Evolutionary conservation across 2,888 invertebrate species (phyloP).

Genomic region (Listrodromus nycthemerus): DNA sequence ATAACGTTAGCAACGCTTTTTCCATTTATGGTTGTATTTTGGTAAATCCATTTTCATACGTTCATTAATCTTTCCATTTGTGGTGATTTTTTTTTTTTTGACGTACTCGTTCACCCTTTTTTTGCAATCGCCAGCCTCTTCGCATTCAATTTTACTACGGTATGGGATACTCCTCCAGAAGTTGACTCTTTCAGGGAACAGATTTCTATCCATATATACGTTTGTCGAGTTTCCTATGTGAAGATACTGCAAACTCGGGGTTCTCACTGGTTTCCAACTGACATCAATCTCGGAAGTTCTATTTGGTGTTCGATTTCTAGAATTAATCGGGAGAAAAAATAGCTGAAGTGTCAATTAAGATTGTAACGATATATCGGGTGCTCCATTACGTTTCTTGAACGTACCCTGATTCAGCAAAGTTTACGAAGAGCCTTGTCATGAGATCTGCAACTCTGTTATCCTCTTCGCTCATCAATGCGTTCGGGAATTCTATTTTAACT

Average conservation of each 20-base stretch:
- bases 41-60: background rate
- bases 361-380: constrained; percentile 14
- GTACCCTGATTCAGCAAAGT: constrained; percentile 91
- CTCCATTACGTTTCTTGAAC: constrained; percentile 1
- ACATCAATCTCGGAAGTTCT: constrained; percentile 82
- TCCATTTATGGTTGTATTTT: background rate
- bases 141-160: constrained; percentile 57
- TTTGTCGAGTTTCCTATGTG: constrained; percentile 85
- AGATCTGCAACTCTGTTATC: constrained; percentile 88
- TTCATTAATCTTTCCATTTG: background rate
- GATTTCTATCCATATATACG: constrained; percentile 85
- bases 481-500: constrained; percentile 86
- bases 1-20: too few species aligned
- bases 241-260: constrained; percentile 85
- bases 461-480: constrained; percentile 85
- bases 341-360: background rate
- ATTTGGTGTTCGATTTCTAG: constrained; percentile 89
- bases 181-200: constrained; percentile 86
- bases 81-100: background rate
- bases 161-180: constrained; percentile 87
- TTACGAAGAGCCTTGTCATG: constrained; percentile 89
- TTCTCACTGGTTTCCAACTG: constrained; percentile 87
- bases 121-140: background rate
- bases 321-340: constrained; percentile 71
- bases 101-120: background rate